Evolutionary conservation across 2,888 invertebrate genomes (phyloP).

Genomic region (Operophtera brumata): DNA sequence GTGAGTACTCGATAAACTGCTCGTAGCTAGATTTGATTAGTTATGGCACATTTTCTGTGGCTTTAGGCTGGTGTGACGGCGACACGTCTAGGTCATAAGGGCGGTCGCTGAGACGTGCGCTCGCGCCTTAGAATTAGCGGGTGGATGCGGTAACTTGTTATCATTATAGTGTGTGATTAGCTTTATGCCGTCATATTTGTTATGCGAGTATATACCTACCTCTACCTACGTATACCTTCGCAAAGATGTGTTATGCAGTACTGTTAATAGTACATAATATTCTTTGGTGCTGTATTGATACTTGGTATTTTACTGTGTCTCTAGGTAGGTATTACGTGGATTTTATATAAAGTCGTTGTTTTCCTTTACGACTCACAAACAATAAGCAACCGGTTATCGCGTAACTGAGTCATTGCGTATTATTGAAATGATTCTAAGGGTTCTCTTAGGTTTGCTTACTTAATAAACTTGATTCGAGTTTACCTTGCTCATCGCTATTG

Average conservation of each 20-base stretch:
- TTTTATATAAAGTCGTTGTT: constrained; percentile 26
- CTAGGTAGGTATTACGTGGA: neutral
- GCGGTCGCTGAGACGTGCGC: constrained; percentile 41
- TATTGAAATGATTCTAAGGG: constrained; percentile 15
- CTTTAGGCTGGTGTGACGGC: constrained; percentile 38
- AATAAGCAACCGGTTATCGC: constrained; percentile 29
- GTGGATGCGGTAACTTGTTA: constrained; percentile 49
- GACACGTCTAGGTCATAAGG: constrained; percentile 47
- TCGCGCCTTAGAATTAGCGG: constrained; percentile 54
- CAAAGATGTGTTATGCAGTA: too few relatives aligned
- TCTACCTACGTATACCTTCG: neutral
- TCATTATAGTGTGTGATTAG: constrained; percentile 37
- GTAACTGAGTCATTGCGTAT: constrained; percentile 37
- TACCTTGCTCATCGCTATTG: constrained; percentile 29
- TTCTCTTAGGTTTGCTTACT: constrained; percentile 11
- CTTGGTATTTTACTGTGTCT: too few relatives aligned
- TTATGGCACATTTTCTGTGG: constrained; percentile 31
- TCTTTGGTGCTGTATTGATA: too few relatives aligned
- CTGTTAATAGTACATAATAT: too few relatives aligned
- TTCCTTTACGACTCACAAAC: constrained; percentile 45
- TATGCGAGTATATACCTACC: constrained; percentile 1
- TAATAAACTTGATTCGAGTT: constrained; percentile 18
- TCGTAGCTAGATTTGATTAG: constrained; percentile 32
- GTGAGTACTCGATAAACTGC: constrained; percentile 75
- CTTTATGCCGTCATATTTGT: constrained; percentile 35